Base-by-base conservation (phyloP, 2,113 vertebrate genomes). In the Apteryx mantelli region DNA sequence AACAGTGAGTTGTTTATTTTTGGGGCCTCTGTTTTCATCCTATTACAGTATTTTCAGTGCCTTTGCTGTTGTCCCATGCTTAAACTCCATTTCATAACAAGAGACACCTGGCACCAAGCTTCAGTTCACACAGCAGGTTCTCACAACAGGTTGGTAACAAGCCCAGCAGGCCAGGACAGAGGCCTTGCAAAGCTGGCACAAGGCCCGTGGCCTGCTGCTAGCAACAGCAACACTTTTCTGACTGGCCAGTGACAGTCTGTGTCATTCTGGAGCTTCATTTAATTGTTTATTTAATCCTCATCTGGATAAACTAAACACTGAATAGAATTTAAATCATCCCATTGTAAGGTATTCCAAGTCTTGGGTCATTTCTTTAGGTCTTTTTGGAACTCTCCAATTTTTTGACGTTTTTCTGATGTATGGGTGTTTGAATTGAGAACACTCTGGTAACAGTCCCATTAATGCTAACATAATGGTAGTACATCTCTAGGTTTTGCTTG, bases 101-200 rank as follows among this genome's bases (percentile, higher is more conserved):
- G 56, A 69, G 71, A n/a, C 0, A 0, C 9, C 53, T 73, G 76
- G 71, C 86, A 80, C 52, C 40, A 44, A 79, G 52, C 68, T 55
- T 9, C 68, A 13, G 34, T 36, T 83, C n/a, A 8, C 53, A 64
- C 28, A 28, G 38, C 88, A 40, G 36, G 71, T 70, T 82, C 40
- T 88, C 56, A 76, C 46, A 82, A 30, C 52, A 46, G 61, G 56
- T 9, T 68, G 55, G 15, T 85, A 75, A 75, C 52, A 48, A 82
- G 56, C 2, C 3, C 70, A 0, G 0, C 18, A 40, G 44, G 11
- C 21, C 60, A 88, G 64, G 44, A 78, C 44, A 9, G 28, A 36
- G 55, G 32, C 70, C 63, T 22, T 5, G 12, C 5, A 19, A 76
- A 64, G 56, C 1, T 26, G 50, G 56, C 34, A 40, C 0, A 17